Percentiles rank a stretch among this genome's conserved stretches.
Evolutionary conservation across 2,113 vertebrate genomes (phyloP).

Genomic region (Nannobrachium achirus): DNA sequence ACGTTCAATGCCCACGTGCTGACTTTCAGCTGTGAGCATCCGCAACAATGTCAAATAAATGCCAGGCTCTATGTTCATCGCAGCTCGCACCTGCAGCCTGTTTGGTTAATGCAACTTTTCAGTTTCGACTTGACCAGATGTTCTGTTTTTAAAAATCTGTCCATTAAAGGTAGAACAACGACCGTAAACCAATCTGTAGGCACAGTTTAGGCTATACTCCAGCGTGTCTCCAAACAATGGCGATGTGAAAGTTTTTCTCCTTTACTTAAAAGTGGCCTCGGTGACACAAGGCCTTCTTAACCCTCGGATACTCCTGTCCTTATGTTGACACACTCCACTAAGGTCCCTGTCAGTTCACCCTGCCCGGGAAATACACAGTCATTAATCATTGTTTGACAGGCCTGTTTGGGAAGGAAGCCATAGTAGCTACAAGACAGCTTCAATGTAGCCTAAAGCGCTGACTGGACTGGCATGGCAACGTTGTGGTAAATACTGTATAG

Average conservation of each 20-base stretch:
- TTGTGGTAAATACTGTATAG: background rate
- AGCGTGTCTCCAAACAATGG: background rate
- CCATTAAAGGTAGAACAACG: too few species aligned
- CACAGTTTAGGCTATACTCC: background rate
- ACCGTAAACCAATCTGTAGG: background rate
- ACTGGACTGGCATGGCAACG: background rate
- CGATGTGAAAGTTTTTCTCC: conserved; percentile 8
- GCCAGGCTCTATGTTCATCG: too few species aligned
- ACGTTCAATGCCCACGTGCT: too few species aligned
- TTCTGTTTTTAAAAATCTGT: too few species aligned
- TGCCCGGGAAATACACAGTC: conserved; percentile 54
- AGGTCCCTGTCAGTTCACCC: conserved; percentile 67
- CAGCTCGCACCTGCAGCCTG: too few species aligned
- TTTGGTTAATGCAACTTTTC: too few species aligned
- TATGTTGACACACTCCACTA: conserved; percentile 61
- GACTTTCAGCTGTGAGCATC: too few species aligned
- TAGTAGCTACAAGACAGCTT: conserved; percentile 35
- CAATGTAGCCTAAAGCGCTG: background rate
- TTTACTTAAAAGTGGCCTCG: conserved; percentile 20
- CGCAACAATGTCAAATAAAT: too few species aligned
- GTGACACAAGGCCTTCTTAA: conserved; percentile 70
- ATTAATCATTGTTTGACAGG: conserved; percentile 70
- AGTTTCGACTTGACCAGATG: too few species aligned
- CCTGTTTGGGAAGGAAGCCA: conserved; percentile 43
- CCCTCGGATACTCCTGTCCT: conserved; percentile 61